Percentiles rank a stretch among this genome's conserved stretches.
phyloP scores from a whole-genome alignment of 2,797 vertebrate genomes.

The Lagocephalus sceleratus region DNA sequence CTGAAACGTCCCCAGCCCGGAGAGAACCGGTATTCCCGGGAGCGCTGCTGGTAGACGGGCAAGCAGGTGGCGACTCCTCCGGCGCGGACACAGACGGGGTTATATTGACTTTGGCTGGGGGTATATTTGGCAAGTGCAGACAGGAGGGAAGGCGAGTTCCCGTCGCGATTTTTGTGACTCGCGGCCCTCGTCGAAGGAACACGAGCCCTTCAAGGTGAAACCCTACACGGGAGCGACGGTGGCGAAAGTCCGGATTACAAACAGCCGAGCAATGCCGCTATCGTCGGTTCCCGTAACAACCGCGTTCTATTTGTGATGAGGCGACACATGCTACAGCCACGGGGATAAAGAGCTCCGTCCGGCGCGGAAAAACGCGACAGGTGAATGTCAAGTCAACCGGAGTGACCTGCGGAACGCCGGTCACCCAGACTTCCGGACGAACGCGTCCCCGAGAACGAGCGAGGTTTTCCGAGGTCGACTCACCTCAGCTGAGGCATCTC shows the following conservation, averaged over 20 bases:
- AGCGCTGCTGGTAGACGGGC: slow-evolving; percentile 3
- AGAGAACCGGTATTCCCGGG: slow-evolving; percentile 22
- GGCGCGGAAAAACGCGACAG: slow-evolving; percentile 7
- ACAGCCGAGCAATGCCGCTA: slow-evolving; percentile 29
- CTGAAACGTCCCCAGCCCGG: slow-evolving; percentile 16
- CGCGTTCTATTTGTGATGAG: slow-evolving; percentile 22
- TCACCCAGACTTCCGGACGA: too few relatives aligned
- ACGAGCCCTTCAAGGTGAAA: slow-evolving; percentile 53
- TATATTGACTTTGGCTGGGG: slow-evolving; percentile 69
- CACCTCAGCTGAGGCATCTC: slow-evolving; percentile 70
- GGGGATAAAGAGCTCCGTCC: slow-evolving; percentile 1
- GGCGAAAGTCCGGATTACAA: slow-evolving; percentile 35
- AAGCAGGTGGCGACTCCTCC: slow-evolving; percentile 47
- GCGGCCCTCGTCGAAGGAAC: slow-evolving; percentile 50
- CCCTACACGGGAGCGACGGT: slow-evolving; percentile 45
- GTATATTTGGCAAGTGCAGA: slow-evolving; percentile 73
- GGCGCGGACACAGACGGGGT: slow-evolving; percentile 48
- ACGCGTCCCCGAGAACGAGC: background rate
- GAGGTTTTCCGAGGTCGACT: too few relatives aligned
- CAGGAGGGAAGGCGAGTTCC: slow-evolving; percentile 51
- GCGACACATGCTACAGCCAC: slow-evolving; percentile 6
- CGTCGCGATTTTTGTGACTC: slow-evolving; percentile 41
- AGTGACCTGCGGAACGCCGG: too few relatives aligned
- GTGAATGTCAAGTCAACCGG: slow-evolving; percentile 1
- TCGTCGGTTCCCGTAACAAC: slow-evolving; percentile 36